A percentile compares a stretch with the other conserved stretches of the same genome.
Conservation (phyloP, 2,888 invertebrate species). For the Chymomyza procnemis region DNA sequence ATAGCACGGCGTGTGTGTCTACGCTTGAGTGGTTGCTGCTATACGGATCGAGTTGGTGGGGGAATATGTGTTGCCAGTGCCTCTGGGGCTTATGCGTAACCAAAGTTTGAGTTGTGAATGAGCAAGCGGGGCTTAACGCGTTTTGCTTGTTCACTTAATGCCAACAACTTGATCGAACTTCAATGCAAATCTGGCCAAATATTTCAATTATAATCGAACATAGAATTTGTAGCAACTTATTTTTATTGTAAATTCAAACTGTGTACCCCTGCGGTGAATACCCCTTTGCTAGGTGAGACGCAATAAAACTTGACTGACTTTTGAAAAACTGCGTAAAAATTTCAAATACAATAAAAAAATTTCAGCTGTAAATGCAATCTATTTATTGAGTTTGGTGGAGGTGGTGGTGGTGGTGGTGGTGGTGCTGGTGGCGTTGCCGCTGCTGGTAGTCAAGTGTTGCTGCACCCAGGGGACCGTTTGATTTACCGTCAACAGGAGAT, state of each 20-base stretch:
- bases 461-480: slow-evolving; percentile 72
- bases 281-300: slow-evolving; percentile 59
- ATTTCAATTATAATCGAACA: neutral
- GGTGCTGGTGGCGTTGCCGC: slow-evolving; percentile 26
- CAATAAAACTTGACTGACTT: slow-evolving; percentile 49
- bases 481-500: slow-evolving; percentile 74
- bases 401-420: neutral
- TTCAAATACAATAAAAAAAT: slow-evolving; percentile 56
- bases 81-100: slow-evolving; percentile 49
- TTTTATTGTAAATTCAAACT: slow-evolving; percentile 58
- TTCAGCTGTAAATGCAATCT: slow-evolving; percentile 59
- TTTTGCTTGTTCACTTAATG: slow-evolving; percentile 1
- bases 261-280: slow-evolving; percentile 47
- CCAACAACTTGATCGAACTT: neutral
- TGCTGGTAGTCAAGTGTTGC: slow-evolving; percentile 50
- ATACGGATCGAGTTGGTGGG: neutral
- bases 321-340: slow-evolving; percentile 63
- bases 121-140: slow-evolving; percentile 2
- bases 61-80: slow-evolving; percentile 34
- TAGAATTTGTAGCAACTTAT: slow-evolving; percentile 35
- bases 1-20: slow-evolving; percentile 54
- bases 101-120: slow-evolving; percentile 20
- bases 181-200: neutral
- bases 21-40: slow-evolving; percentile 16
- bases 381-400: slow-evolving; percentile 20